These are phyloP conservation scores for Istiophorus platypterus DNA, from an alignment of 2,113 vertebrate species.

Conservation along the genomic window DNA sequence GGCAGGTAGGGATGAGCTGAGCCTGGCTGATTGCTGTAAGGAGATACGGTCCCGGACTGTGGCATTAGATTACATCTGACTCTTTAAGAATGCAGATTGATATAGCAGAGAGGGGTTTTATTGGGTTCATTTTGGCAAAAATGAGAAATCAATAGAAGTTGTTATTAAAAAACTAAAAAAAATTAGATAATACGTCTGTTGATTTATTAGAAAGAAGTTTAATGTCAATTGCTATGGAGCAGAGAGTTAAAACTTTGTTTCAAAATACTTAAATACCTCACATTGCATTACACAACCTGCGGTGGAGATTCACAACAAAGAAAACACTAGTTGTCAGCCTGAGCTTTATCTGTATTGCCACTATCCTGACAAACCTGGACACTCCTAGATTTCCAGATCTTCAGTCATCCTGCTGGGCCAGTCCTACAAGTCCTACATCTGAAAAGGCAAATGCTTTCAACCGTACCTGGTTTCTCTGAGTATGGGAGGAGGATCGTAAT, in stretches of 20 bases:
- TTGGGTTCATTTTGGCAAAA: not conserved
- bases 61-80: conserved; percentile 55
- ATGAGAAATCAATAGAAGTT: not conserved
- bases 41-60: conserved; percentile 44
- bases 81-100: conserved; percentile 3
- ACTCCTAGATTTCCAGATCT: conserved; percentile 54
- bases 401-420: conserved; percentile 54
- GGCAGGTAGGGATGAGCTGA: conserved; percentile 42
- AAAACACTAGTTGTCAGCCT: not conserved
- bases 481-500: not conserved
- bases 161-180: not conserved
- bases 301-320: conserved; percentile 1
- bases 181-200: not conserved
- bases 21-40: conserved; percentile 53
- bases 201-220: not conserved
- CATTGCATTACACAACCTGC: not conserved
- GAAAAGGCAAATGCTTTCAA: not conserved
- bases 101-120: not conserved
- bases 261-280: not conserved
- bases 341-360: conserved; percentile 18
- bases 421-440: conserved; percentile 66
- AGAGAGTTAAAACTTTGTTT: not conserved
- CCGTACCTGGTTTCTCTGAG: not conserved
- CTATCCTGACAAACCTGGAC: conserved; percentile 12
- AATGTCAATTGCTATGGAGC: not conserved